These are phyloP conservation scores for Philhelius pedissequus DNA, from an alignment of 2,888 invertebrate genomes.

Conservation along the genomic window DNA sequence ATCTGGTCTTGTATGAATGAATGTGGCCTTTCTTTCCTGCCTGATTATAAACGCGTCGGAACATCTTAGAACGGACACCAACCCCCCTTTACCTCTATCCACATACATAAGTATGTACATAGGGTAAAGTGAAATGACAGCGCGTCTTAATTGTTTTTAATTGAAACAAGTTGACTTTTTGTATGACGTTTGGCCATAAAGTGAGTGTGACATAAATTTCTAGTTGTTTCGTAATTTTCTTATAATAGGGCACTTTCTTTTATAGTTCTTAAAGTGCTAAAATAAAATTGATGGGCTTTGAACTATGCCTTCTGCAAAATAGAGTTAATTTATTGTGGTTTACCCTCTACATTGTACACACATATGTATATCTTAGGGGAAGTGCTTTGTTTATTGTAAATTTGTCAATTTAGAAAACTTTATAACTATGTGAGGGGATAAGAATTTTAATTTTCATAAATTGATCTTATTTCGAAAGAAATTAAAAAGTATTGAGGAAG, in stretches of 20 bases:
- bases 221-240: conserved; percentile 54
- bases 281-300: conserved; percentile 64
- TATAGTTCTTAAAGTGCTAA: conserved; percentile 28
- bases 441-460: not conserved
- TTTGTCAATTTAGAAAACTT: not conserved
- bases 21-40: conserved; percentile 45
- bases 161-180: conserved; percentile 64
- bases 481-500: no score
- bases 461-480: not conserved
- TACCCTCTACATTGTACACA: not conserved
- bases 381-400: not conserved
- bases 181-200: conserved; percentile 21
- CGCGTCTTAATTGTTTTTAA: conserved; percentile 68
- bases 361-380: not conserved
- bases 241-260: conserved; percentile 51
- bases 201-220: conserved; percentile 27
- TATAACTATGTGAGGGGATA: not conserved
- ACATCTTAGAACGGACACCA: conserved; percentile 12
- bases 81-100: not conserved
- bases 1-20: not conserved
- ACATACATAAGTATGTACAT: no score
- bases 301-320: conserved; percentile 58
- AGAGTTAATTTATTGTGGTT: conserved; percentile 54
- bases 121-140: conserved; percentile 64
- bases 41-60: conserved; percentile 3